These are phyloP conservation scores for Epinotia ramella DNA, from an alignment of 2,888 invertebrate genomes.

Conservation along the genomic window DNA sequence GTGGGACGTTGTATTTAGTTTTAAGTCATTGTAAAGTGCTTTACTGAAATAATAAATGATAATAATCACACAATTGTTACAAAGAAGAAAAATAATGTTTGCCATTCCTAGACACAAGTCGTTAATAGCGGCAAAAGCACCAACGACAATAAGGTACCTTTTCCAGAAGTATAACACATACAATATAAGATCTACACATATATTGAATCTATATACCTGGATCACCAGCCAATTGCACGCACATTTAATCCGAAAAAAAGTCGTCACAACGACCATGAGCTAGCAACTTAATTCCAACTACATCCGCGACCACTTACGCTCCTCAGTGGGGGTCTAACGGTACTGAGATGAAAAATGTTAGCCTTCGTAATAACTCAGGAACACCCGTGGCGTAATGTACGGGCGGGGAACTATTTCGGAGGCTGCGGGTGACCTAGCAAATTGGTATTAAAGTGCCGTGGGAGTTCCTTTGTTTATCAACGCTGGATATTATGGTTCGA, in stretches of 20 bases:
- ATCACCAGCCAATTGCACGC: neutral
- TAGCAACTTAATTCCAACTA: constrained; percentile 15
- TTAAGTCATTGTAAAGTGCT: too few relatives aligned
- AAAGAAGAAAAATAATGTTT: too few relatives aligned
- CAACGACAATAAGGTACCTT: too few relatives aligned
- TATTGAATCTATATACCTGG: neutral
- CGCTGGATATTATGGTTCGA: neutral
- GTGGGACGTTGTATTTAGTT: too few relatives aligned
- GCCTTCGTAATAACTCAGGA: constrained; percentile 38
- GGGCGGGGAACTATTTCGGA: constrained; percentile 41
- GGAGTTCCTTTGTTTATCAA: constrained; percentile 40
- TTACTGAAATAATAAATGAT: too few relatives aligned
- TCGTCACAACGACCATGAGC: neutral
- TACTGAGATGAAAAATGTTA: constrained; percentile 43
- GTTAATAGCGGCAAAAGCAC: too few relatives aligned
- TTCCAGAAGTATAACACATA: neutral
- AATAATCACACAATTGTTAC: too few relatives aligned
- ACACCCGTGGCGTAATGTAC: constrained; percentile 41
- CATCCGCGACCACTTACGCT: constrained; percentile 31
- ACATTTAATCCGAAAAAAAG: neutral
- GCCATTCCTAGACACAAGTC: too few relatives aligned
- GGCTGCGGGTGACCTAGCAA: constrained; percentile 40
- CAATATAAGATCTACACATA: neutral
- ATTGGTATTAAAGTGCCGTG: constrained; percentile 46
- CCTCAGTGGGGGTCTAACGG: constrained; percentile 42